These are phyloP conservation scores for Caenorhabditis imperialis DNA, from an alignment of 2,888 invertebrate species.

Conservation along the genomic window DNA sequence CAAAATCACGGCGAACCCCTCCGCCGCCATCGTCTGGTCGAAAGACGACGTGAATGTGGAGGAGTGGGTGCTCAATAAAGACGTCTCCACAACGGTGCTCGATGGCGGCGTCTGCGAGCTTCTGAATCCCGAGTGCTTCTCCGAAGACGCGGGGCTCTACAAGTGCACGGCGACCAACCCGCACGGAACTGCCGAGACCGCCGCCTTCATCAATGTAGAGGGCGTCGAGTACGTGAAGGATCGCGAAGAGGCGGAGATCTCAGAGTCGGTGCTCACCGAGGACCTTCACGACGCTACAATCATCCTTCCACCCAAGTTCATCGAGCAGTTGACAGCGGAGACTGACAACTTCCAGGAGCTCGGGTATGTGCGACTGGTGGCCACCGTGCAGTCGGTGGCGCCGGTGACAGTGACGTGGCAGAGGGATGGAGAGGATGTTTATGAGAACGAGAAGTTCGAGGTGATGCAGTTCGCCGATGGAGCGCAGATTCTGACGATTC, in stretches of 20 bases:
- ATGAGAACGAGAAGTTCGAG: conserved; percentile 62
- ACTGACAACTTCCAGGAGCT: conserved; percentile 59
- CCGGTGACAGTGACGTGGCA: conserved; percentile 65
- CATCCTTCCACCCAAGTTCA: conserved; percentile 66
- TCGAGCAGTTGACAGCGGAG: conserved; percentile 62
- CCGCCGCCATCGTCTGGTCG: conserved; percentile 68
- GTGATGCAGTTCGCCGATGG: conserved; percentile 66
- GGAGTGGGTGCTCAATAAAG: conserved; percentile 66
- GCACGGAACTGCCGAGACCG: conserved; percentile 68
- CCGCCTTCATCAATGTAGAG: conserved; percentile 66
- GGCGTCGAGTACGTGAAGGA: conserved; percentile 59
- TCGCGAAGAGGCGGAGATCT: conserved; percentile 62
- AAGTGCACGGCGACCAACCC: conserved; percentile 67
- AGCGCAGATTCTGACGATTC: conserved; percentile 65
- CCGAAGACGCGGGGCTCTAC: conserved; percentile 67
- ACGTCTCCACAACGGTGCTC: conserved; percentile 58
- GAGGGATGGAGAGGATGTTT: conserved; percentile 57
- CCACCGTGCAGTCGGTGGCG: conserved; percentile 57
- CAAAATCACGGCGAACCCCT: conserved; percentile 65
- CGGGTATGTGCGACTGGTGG: conserved; percentile 63
- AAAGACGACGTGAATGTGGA: conserved; percentile 69
- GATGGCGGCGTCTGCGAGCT: conserved; percentile 67
- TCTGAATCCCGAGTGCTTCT: conserved; percentile 61
- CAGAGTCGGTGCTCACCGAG: conserved; percentile 56
- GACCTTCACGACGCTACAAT: conserved; percentile 36